Conservation (phyloP, 2,888 invertebrate genomes). For the Cotesia congregata region DNA sequence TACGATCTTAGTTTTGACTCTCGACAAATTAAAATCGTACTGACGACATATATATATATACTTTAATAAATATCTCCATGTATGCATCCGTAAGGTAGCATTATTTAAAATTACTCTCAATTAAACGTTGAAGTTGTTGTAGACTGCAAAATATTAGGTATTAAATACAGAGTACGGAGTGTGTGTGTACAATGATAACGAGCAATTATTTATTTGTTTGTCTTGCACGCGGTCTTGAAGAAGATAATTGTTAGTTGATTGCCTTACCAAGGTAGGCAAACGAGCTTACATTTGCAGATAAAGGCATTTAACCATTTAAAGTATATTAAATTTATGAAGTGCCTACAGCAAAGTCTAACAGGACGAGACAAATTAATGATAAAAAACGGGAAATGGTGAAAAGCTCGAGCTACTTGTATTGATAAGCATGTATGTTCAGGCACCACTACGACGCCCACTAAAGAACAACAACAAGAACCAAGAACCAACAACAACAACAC, state of each 20-base stretch:
- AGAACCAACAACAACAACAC: neutral
- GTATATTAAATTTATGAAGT: neutral
- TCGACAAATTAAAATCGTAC: too few species aligned
- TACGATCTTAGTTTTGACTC: too few species aligned
- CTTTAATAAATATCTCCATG: neutral
- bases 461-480: neutral
- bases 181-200: neutral
- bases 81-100: neutral
- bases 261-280: neutral
- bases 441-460: conserved; percentile 13
- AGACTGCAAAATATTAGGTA: too few species aligned
- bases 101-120: neutral
- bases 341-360: neutral
- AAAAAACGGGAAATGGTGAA: conserved; percentile 12
- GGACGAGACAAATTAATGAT: conserved; percentile 22
- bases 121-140: neutral
- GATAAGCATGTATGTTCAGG: conserved; percentile 28
- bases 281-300: neutral
- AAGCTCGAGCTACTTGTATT: conserved; percentile 16
- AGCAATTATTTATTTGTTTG: conserved; percentile 11
- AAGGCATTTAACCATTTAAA: neutral
- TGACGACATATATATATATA: too few species aligned
- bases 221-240: neutral
- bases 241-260: neutral
- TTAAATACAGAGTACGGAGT: too few species aligned